Evolutionary conservation across 92 coral and sea anemone genomes (phyloP), one percentile per base, ranked within the genome.

Genomic region (Galaxea fascicularis): DNA sequence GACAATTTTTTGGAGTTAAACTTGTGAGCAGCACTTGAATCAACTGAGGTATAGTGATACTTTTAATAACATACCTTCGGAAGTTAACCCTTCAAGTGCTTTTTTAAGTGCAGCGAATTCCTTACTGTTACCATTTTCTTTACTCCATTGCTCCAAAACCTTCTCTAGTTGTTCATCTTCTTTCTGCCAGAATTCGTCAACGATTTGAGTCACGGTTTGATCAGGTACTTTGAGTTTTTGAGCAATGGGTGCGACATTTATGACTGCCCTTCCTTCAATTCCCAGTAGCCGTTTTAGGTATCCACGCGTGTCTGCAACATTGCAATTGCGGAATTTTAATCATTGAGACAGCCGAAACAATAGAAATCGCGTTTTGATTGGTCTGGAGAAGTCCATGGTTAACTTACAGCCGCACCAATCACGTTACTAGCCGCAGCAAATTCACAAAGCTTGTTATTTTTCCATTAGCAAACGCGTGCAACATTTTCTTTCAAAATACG

Each of bases 1-100:
- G n/a, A n/a, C n/a, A n/a, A n/a, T n/a, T n/a, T n/a, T n/a, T n/a
- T n/a, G n/a, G n/a, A n/a, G n/a, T n/a, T n/a, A n/a, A n/a, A n/a
- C n/a, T n/a, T n/a, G n/a, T n/a, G n/a, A n/a, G n/a, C n/a, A n/a
- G n/a, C n/a, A n/a, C n/a, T n/a, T n/a, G n/a, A n/a, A n/a, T n/a
- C n/a, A n/a, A n/a, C n/a, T n/a, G n/a, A n/a, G n/a, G n/a, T n/a
- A n/a, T n/a, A n/a, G n/a, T n/a, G n/a, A n/a, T n/a, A n/a, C n/a
- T n/a, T n/a, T n/a, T n/a, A n/a, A n/a, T n/a, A 35, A n/a, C 74
- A 13, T 69, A 71, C 75, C 75, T 71, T 71, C 56, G 44, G 57
- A 28, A 10, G 21, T 0, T 3, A 71, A 47, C 20, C 75, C 57
- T 24, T 45, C 30, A 17, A 71, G 57, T 0, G 57, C 29, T 41